Percentiles rank a stretch among this genome's conserved stretches.
phyloP scores from a whole-genome alignment of 2,113 vertebrate genomes.

The Stegastes partitus region DNA sequence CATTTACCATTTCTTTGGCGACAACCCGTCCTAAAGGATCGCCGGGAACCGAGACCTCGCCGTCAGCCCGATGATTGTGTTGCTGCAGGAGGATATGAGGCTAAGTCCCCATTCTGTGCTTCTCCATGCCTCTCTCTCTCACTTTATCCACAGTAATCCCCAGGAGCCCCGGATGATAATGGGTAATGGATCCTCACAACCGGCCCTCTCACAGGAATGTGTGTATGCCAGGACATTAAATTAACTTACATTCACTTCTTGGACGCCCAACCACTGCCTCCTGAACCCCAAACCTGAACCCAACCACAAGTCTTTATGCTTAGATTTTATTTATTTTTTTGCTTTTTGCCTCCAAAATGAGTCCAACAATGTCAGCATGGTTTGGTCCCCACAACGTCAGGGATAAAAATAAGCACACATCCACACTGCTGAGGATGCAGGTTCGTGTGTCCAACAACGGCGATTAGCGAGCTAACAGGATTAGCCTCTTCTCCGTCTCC shows the following conservation, averaged over 20 bases:
- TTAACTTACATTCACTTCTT: constrained; percentile 27
- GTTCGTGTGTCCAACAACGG: constrained; percentile 44
- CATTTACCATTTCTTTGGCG: constrained; percentile 54
- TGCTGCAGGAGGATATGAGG: constrained; percentile 50
- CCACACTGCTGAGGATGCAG: constrained; percentile 51
- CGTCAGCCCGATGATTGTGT: constrained; percentile 57
- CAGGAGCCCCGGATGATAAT: constrained; percentile 64
- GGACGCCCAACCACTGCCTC: neutral
- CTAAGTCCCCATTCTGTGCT: constrained; percentile 59
- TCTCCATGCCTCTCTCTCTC: constrained; percentile 38
- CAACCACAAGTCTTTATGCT: no score
- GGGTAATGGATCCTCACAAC: constrained; percentile 72
- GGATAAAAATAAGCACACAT: neutral
- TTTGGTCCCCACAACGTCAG: neutral
- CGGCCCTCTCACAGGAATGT: constrained; percentile 30
- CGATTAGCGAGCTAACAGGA: constrained; percentile 68
- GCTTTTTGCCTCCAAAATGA: no score
- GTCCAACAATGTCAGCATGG: neutral
- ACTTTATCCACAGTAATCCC: constrained; percentile 72
- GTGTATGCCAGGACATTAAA: constrained; percentile 11
- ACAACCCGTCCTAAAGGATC: constrained; percentile 11
- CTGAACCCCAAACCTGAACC: neutral
- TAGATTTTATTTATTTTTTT: no score
- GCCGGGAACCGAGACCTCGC: constrained; percentile 9
- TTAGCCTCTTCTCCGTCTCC: constrained; percentile 43